A percentile compares a stretch with the other conserved stretches of the same genome.
Evolutionary conservation across 2,888 invertebrate genomes (phyloP).

Genomic region (Galerucella calmariensis): DNA sequence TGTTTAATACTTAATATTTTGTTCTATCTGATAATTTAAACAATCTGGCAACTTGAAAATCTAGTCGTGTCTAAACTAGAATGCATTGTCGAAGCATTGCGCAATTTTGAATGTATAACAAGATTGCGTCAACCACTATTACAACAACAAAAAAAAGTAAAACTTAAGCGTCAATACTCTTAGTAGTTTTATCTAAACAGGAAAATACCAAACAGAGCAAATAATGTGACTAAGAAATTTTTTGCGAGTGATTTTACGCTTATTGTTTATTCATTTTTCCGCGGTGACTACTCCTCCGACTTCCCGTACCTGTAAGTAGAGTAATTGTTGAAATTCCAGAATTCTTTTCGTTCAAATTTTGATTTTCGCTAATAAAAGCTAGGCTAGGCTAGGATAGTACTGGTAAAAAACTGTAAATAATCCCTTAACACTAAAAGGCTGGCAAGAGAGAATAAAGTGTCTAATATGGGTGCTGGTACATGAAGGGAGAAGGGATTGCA

Average conservation of each 20-base stretch:
- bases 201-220: conserved; percentile 2
- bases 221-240: neutral
- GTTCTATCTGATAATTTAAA: no score
- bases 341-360: neutral
- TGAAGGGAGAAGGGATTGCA: no score
- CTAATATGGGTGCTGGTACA: no score
- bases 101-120: neutral
- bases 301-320: neutral
- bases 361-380: no score
- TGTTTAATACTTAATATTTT: no score
- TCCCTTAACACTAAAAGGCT: no score
- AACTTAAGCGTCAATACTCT: neutral
- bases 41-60: no score
- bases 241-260: neutral
- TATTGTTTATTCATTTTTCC: neutral
- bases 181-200: neutral
- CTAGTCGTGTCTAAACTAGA: no score
- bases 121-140: neutral
- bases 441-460: no score
- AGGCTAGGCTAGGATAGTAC: no score
- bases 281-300: neutral
- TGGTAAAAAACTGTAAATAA: no score
- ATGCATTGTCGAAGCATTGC: no score
- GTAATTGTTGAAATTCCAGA: neutral
- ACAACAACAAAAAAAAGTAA: neutral